Percentiles rank a stretch among this genome's conserved stretches.
Evolutionary conservation across 2,888 invertebrate genomes (phyloP).

Genomic region (Shargacucullia verbasci): DNA sequence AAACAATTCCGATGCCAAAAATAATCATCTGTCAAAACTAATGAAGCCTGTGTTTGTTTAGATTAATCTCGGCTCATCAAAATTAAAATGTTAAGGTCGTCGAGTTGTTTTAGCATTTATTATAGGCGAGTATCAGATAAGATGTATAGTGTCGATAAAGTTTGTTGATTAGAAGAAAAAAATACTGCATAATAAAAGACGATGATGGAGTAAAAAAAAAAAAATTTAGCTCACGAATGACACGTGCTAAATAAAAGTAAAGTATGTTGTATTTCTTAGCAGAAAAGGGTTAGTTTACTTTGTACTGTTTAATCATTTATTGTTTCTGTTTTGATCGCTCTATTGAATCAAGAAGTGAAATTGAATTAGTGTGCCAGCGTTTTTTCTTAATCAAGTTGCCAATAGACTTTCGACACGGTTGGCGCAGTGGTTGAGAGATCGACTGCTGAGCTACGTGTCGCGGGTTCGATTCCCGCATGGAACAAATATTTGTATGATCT

Average conservation of each 20-base stretch:
- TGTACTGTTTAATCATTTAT: no score
- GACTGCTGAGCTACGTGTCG: no score
- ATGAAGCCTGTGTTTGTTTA: slow-evolving; percentile 30
- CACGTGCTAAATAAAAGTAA: slow-evolving; percentile 4
- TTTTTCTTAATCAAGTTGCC: no score
- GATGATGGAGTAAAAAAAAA: slow-evolving; percentile 6
- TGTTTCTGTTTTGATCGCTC: no score
- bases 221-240: no score
- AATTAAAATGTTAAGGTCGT: slow-evolving; percentile 45
- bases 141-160: slow-evolving; percentile 17
- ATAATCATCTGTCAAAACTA: slow-evolving; percentile 19
- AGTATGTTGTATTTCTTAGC: not conserved
- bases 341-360: no score
- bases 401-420: no score
- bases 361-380: no score
- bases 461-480: no score
- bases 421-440: no score
- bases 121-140: slow-evolving; percentile 28
- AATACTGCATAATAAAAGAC: slow-evolving; percentile 13
- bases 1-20: slow-evolving; percentile 18
- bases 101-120: slow-evolving; percentile 34
- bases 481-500: no score
- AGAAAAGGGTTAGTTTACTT: slow-evolving; percentile 17
- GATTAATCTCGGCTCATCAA: slow-evolving; percentile 20
- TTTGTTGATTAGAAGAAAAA: slow-evolving; percentile 9